Base-by-base conservation (phyloP, 2,888 invertebrate genomes). In the Aleiodes leptofemur region DNA sequence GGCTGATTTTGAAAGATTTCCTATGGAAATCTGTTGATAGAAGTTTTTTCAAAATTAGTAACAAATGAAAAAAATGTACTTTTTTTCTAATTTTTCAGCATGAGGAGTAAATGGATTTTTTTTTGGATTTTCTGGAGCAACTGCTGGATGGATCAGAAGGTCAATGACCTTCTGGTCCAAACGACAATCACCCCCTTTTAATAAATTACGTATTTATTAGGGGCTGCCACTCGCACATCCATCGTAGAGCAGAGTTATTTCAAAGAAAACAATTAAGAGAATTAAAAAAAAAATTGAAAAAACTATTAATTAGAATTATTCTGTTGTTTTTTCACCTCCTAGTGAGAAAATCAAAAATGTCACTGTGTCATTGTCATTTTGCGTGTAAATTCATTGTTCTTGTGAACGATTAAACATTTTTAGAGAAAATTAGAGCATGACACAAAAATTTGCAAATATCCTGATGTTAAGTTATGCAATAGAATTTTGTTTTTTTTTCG, bases 191-290 rank as follows among this genome's bases (percentile, higher is more conserved):
- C 56, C 31, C 56, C 31, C 16, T 23, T 38, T 23, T 7, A n/a
- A 59, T 34, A 57, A 38, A 61, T 23, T 74, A 29, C n/a, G 34
- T 34, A 53, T 51, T 43, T 8, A 14, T 38, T 38, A 66, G 13
- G 57, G 50, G 38, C 57, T 56, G 43, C 88, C 88, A 89, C 87
- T 85, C 86, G 88, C 88, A 89, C 88, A 88, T 87, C 86, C 88
- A 89, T 89, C 88, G 83, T 87, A 84, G 88, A 87, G 86, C 88
- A 86, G 88, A 88, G 88, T 89, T 89, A 89, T 89, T 88, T 86
- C 88, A 88, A 84, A 83, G 23, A 43, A 55, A 53, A 64, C 14
- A 57, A 23, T 23, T 43, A 43, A 14, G 51, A 34, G 23, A 14
- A 43, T 64, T n/a, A 43, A 38, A 16, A 59, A 53, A 34, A 74